These are phyloP conservation scores for Vollenhovia emeryi DNA, from an alignment of 1,140 invertebrate genomes.

Conservation along the genomic window DNA sequence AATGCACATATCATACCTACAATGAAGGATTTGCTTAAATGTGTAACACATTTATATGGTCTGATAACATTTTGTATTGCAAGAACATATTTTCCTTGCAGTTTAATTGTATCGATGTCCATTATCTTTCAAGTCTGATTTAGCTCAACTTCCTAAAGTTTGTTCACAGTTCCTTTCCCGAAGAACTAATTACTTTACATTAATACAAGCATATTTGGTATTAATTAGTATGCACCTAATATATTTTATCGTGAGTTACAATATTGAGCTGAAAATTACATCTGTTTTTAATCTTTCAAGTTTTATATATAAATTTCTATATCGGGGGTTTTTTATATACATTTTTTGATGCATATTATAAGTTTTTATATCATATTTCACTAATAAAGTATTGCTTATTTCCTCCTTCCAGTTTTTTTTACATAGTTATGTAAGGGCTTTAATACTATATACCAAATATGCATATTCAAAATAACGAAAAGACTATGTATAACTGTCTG, in stretches of 20 bases:
- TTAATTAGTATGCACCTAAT: not conserved
- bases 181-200: not conserved
- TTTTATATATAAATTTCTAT: not conserved
- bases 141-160: slow-evolving; percentile 52
- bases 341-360: slow-evolving; percentile 27
- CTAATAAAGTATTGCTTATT: not conserved
- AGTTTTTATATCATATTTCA: slow-evolving; percentile 20
- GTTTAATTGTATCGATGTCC: slow-evolving; percentile 18
- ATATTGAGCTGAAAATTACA: not conserved
- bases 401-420: slow-evolving; percentile 26
- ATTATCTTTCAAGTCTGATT: slow-evolving; percentile 31
- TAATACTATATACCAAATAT: slow-evolving; percentile 29
- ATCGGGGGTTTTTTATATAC: not conserved
- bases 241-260: not conserved
- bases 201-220: not conserved
- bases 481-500: slow-evolving; percentile 14
- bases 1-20: slow-evolving; percentile 47
- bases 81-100: not conserved
- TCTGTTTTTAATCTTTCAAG: slow-evolving; percentile 1
- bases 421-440: slow-evolving; percentile 1
- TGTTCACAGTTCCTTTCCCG: slow-evolving; percentile 12
- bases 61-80: slow-evolving; percentile 34
- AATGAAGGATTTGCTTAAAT: slow-evolving; percentile 39
- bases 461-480: not conserved
- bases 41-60: slow-evolving; percentile 17